Conservation (phyloP, 2,113 vertebrate genomes). For the Canis aureus region DNA sequence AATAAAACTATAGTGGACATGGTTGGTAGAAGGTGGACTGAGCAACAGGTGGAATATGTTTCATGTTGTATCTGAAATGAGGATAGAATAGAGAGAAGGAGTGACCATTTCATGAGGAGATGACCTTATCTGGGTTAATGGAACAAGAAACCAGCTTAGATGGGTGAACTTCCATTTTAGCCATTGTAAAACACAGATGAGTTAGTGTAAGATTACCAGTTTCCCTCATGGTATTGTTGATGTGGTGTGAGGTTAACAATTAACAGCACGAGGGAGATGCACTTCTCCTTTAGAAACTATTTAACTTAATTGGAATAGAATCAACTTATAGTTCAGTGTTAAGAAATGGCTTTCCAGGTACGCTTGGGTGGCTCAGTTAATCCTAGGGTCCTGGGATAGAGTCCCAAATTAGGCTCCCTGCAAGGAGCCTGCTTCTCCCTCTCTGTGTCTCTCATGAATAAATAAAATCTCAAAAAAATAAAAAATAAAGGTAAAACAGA, state of each 20-base stretch:
- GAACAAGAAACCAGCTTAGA: background rate
- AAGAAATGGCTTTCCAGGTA: slow-evolving; percentile 21
- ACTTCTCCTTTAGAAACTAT: background rate
- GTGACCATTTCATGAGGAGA: background rate
- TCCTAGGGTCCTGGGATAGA: no score
- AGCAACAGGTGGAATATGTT: background rate
- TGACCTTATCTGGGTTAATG: slow-evolving; percentile 13
- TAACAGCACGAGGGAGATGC: background rate
- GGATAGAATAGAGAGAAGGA: background rate
- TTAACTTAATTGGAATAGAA: background rate
- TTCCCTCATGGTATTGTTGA: background rate
- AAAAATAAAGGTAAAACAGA: background rate
- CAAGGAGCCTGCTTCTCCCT: no score
- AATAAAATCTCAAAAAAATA: no score
- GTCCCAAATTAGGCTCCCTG: no score
- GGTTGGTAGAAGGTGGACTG: background rate
- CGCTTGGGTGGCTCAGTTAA: no score
- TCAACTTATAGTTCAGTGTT: background rate
- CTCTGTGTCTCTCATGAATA: no score
- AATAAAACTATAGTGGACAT: background rate
- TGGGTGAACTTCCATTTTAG: slow-evolving; percentile 38
- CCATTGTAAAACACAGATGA: background rate
- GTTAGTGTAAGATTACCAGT: background rate
- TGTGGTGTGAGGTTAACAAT: background rate
- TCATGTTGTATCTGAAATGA: slow-evolving; percentile 23